Conservation (phyloP, 2,888 invertebrate genomes). For the Teleogryllus oceanicus region DNA sequence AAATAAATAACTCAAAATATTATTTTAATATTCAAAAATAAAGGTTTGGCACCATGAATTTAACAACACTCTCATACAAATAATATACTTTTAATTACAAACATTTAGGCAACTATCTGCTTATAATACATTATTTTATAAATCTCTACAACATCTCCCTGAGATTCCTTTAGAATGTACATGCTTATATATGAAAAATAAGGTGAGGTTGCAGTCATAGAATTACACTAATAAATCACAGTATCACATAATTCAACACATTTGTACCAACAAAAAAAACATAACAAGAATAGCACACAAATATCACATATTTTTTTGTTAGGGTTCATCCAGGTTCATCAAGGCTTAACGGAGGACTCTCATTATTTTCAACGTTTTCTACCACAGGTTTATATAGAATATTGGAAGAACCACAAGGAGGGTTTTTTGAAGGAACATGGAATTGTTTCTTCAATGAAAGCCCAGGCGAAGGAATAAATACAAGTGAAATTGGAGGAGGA, state of each 20-base stretch:
- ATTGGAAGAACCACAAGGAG: background rate
- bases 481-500: slow-evolving; percentile 55
- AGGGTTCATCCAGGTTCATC: slow-evolving; percentile 26
- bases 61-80: too few species aligned
- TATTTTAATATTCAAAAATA: too few species aligned
- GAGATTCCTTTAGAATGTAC: too few species aligned
- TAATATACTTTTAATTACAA: too few species aligned
- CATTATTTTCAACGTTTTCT: background rate
- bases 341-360: slow-evolving; percentile 32
- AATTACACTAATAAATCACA: too few species aligned
- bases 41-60: too few species aligned
- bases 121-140: too few species aligned
- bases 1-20: too few species aligned
- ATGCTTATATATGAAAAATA: too few species aligned
- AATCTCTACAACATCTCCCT: too few species aligned
- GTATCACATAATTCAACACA: background rate
- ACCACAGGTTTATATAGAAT: background rate
- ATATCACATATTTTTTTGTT: background rate
- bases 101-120: too few species aligned
- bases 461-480: slow-evolving; percentile 42
- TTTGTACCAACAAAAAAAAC: background rate
- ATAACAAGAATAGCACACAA: background rate
- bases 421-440: slow-evolving; percentile 22
- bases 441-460: slow-evolving; percentile 29
- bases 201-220: too few species aligned